phyloP scores from a whole-genome alignment of 2,113 vertebrate genomes.

The Symphodus melops region DNA sequence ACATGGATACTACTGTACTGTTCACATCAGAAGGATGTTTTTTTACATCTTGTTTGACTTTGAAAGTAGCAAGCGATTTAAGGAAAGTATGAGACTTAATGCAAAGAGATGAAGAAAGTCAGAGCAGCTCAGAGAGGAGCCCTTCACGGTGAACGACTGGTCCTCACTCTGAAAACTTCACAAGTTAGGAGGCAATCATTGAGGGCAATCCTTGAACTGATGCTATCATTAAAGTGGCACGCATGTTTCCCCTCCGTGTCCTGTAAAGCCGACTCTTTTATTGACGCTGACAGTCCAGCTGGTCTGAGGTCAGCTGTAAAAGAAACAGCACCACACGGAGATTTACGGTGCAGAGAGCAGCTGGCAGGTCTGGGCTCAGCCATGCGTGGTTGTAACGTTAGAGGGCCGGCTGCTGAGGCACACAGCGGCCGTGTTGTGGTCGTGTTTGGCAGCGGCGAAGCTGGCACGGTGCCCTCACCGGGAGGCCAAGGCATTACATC shows the following conservation, averaged over 20 bases:
- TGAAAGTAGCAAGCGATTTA: too few species aligned
- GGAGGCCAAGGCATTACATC: constrained; percentile 52
- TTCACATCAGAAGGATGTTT: too few species aligned
- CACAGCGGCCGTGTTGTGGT: constrained; percentile 72
- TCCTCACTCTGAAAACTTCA: too few species aligned
- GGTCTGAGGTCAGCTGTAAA: constrained; percentile 63
- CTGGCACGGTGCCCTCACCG: constrained; percentile 47
- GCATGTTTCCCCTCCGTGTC: constrained; percentile 25
- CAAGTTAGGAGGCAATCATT: constrained; percentile 10
- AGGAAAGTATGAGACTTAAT: too few species aligned
- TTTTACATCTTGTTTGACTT: too few species aligned
- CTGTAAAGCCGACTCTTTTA: constrained; percentile 41
- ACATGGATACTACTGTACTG: too few species aligned
- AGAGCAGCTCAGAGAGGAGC: too few species aligned
- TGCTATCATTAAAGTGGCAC: constrained; percentile 46
- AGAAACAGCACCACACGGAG: constrained; percentile 42
- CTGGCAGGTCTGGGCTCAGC: constrained; percentile 51
- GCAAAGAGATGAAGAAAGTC: too few species aligned
- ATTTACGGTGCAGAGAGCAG: constrained; percentile 38
- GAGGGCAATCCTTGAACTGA: constrained; percentile 16
- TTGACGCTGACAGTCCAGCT: constrained; percentile 59
- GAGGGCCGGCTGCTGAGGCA: constrained; percentile 55
- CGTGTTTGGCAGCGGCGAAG: constrained; percentile 67
- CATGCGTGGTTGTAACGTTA: constrained; percentile 63
- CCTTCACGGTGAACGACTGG: too few species aligned